phyloP scores from a whole-genome alignment of 2,797 vertebrate genomes.

The Centropyge bicolor region DNA sequence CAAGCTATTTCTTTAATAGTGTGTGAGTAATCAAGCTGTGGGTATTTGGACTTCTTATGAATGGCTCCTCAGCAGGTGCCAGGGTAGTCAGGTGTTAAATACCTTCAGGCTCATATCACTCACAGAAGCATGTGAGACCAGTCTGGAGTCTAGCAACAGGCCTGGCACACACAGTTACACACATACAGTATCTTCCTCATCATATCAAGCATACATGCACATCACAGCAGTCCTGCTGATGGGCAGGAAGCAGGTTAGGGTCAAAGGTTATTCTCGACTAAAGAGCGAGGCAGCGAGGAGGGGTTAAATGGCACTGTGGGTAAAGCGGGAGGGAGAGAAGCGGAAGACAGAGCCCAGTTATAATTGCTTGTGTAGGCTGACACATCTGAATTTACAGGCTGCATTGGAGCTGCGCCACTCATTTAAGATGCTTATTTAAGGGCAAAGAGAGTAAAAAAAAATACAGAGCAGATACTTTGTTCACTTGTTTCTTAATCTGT shows the following conservation, averaged over 20 bases:
- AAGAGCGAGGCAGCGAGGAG: slow-evolving; percentile 36
- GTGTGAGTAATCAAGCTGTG: slow-evolving; percentile 37
- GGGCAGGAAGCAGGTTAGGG: slow-evolving; percentile 44
- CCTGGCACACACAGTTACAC: slow-evolving; percentile 27
- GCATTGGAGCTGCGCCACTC: slow-evolving; percentile 66
- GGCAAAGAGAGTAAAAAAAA: slow-evolving; percentile 50
- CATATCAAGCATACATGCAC: slow-evolving; percentile 16
- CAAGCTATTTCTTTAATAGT: slow-evolving; percentile 12
- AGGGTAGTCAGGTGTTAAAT: slow-evolving; percentile 74
- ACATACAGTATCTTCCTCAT: slow-evolving; percentile 1
- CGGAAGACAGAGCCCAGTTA: slow-evolving; percentile 75
- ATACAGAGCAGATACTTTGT: slow-evolving; percentile 79
- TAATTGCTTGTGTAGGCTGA: slow-evolving; percentile 85
- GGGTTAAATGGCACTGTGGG: slow-evolving; percentile 43
- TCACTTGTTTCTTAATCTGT: slow-evolving; percentile 78
- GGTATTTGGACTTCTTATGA: slow-evolving; percentile 56
- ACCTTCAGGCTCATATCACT: slow-evolving; percentile 69
- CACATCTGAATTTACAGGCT: slow-evolving; percentile 82
- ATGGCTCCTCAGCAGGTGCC: slow-evolving; percentile 64
- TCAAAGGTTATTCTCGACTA: slow-evolving; percentile 43
- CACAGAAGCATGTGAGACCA: slow-evolving; percentile 74
- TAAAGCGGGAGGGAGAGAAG: slow-evolving; percentile 50
- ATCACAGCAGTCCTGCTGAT: slow-evolving; percentile 34
- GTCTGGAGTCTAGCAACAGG: slow-evolving; percentile 55
- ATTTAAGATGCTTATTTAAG: slow-evolving; percentile 78